These are phyloP conservation scores for Jordanella pulchra DNA, from an alignment of 2,797 vertebrate species.

Conservation along the genomic window DNA sequence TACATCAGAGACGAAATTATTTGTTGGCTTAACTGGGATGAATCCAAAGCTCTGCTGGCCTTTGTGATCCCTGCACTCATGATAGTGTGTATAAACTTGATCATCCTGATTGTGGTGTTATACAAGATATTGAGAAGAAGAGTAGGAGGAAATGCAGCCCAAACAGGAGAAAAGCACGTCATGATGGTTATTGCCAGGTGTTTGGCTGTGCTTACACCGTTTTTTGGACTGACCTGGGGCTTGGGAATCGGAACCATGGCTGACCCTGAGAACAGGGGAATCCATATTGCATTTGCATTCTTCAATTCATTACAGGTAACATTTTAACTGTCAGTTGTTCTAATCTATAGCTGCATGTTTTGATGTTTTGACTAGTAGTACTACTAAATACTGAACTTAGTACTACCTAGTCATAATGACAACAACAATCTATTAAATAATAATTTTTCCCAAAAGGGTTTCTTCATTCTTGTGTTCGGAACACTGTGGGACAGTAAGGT, in stretches of 20 bases:
- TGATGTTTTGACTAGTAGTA: background rate
- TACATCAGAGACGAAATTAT: constrained; percentile 63
- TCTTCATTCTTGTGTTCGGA: constrained; percentile 3
- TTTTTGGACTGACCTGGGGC: constrained; percentile 92
- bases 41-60: constrained; percentile 86
- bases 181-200: constrained; percentile 83
- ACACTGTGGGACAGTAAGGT: constrained; percentile 4
- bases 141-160: constrained; percentile 68
- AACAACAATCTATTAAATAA: background rate
- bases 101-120: constrained; percentile 84
- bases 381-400: background rate
- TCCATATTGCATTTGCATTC: constrained; percentile 69
- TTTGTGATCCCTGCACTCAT: constrained; percentile 86
- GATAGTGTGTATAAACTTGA: constrained; percentile 83
- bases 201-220: constrained; percentile 86
- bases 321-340: background rate
- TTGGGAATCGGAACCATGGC: constrained; percentile 79
- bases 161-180: constrained; percentile 75
- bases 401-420: too few species aligned
- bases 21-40: constrained; percentile 88
- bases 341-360: background rate
- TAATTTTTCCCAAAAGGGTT: background rate
- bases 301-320: constrained; percentile 80
- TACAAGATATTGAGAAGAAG: constrained; percentile 84
- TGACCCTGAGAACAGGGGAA: background rate